These are phyloP conservation scores for Rafetus swinhoei DNA, from an alignment of 2,113 vertebrate genomes.

Conservation along the genomic window DNA sequence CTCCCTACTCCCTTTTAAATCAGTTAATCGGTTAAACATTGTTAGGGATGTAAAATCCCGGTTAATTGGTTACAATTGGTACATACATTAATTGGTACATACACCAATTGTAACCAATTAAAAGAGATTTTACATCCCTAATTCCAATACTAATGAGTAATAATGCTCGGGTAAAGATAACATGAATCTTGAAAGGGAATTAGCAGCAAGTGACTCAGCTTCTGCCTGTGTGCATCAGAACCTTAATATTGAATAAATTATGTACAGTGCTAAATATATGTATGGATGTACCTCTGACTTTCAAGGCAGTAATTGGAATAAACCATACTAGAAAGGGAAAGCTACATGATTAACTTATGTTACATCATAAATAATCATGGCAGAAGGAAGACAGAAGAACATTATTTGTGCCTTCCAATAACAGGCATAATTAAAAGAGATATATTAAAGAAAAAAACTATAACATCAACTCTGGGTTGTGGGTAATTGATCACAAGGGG, in stretches of 20 bases:
- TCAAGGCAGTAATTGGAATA: background rate
- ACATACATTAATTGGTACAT: no score
- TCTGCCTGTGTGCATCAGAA: background rate
- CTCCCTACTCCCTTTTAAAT: no score
- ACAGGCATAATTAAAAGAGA: no score
- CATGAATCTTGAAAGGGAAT: background rate
- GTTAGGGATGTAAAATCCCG: no score
- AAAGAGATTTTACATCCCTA: background rate
- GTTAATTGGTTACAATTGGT: no score
- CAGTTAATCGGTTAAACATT: no score
- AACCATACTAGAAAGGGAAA: background rate
- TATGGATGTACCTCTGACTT: background rate
- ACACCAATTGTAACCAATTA: no score
- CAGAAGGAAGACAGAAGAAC: background rate
- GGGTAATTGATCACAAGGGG: fast-evolving
- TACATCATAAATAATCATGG: background rate
- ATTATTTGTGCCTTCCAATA: background rate
- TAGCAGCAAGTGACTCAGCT: background rate
- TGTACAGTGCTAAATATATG: background rate
- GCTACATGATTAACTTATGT: background rate
- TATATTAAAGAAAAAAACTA: background rate
- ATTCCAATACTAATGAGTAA: background rate
- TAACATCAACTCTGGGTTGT: background rate
- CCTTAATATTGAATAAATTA: background rate
- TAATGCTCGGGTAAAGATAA: background rate